Evolutionary conservation across 2,797 vertebrate species (phyloP).

Genomic region (Capromys pilorides): DNA sequence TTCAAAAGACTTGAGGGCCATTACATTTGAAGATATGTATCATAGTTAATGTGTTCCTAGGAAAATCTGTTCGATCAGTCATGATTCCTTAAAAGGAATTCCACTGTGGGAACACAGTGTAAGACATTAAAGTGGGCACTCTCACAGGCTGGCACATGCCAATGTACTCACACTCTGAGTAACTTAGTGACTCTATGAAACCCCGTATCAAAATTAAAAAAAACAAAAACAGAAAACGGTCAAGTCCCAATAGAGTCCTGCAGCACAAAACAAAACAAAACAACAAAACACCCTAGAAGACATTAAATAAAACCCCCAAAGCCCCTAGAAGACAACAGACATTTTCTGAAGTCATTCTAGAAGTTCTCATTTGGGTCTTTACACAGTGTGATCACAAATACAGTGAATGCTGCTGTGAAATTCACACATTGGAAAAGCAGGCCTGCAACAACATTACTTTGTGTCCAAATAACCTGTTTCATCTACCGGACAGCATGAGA

Average conservation of each 20-base stretch:
- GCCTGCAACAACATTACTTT: neutral
- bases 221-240: neutral
- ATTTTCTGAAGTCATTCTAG: neutral
- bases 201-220: neutral
- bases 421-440: neutral
- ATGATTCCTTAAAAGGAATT: conserved; percentile 40
- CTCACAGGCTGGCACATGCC: neutral
- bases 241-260: no score
- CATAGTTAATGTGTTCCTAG: neutral
- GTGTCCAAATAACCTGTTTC: neutral
- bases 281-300: neutral
- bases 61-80: conserved; percentile 32
- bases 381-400: neutral
- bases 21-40: conserved; percentile 17
- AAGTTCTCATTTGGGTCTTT: neutral
- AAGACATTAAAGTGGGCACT: neutral
- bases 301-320: neutral
- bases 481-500: neutral
- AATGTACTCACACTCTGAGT: neutral
- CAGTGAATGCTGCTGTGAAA: neutral
- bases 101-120: neutral
- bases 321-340: neutral
- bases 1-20: conserved; percentile 14
- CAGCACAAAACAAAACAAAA: neutral
- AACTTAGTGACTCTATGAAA: neutral